A percentile compares a stretch with the other conserved stretches of the same genome.
phyloP scores from a whole-genome alignment of 2,888 invertebrate species.

The Eudemis profundana region DNA sequence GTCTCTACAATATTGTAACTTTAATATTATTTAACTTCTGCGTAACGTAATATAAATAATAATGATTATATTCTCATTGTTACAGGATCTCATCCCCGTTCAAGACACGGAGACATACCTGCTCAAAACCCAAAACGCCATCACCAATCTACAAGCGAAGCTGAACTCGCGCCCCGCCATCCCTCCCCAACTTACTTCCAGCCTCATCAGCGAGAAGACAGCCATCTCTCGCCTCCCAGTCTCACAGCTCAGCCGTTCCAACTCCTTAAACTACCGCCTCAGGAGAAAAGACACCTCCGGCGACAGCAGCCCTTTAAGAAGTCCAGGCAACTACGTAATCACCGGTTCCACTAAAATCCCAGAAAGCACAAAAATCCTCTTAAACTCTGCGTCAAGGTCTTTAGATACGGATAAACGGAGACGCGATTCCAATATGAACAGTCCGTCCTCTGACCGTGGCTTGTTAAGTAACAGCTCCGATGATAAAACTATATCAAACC shows the following conservation, averaged over 20 bases:
- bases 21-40: background rate
- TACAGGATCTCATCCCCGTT: slow-evolving; percentile 79
- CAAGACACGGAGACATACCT: slow-evolving; percentile 85
- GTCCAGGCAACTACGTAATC: slow-evolving; percentile 79
- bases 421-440: slow-evolving; percentile 77
- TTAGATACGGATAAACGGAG: slow-evolving; percentile 68
- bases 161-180: slow-evolving; percentile 71
- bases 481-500: slow-evolving; percentile 77
- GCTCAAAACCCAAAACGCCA: slow-evolving; percentile 86
- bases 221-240: slow-evolving; percentile 76
- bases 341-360: slow-evolving; percentile 76
- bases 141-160: slow-evolving; percentile 86
- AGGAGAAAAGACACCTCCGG: slow-evolving; percentile 71
- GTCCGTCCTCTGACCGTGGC: slow-evolving; percentile 71
- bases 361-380: slow-evolving; percentile 65
- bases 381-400: slow-evolving; percentile 74
- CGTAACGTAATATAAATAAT: background rate
- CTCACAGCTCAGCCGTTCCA: slow-evolving; percentile 78
- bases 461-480: slow-evolving; percentile 77
- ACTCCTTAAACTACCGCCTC: slow-evolving; percentile 79
- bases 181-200: slow-evolving; percentile 74
- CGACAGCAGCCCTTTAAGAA: slow-evolving; percentile 76
- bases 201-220: slow-evolving; percentile 77
- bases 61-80: slow-evolving; percentile 54
- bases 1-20: background rate